Conservation (phyloP, 2,113 vertebrate species). For the Neomonachus schauinslandi region DNA sequence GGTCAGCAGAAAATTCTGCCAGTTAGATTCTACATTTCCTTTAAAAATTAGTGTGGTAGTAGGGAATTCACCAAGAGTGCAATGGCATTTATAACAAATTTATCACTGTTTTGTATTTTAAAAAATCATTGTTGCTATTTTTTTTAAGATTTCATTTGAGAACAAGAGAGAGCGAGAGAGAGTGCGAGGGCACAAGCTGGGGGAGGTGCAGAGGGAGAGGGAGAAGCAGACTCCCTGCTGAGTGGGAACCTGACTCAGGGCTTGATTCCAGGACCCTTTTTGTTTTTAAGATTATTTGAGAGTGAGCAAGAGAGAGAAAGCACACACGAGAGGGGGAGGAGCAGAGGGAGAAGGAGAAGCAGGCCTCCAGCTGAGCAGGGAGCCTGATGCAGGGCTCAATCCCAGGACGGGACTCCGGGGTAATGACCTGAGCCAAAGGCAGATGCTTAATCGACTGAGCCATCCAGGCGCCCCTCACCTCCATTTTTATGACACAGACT, state of each 20-base stretch:
- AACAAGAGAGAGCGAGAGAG: no score
- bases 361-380: neutral
- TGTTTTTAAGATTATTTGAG: neutral
- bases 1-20: neutral
- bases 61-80: neutral
- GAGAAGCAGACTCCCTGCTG: neutral
- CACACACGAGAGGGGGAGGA: no score
- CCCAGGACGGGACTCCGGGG: no score
- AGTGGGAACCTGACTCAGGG: no score
- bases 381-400: neutral
- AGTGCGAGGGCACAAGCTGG: no score
- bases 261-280: neutral
- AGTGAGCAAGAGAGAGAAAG: no score
- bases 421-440: neutral
- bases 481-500: neutral
- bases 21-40: constrained; percentile 32
- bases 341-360: neutral
- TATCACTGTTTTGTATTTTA: constrained; percentile 6
- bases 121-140: neutral
- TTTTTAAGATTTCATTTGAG: neutral
- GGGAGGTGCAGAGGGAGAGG: neutral
- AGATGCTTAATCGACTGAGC: neutral
- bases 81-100: neutral
- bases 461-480: neutral
- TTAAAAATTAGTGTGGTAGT: constrained; percentile 6